A percentile compares a stretch with the other conserved stretches of the same genome.
Conservation (phyloP, 2,113 vertebrate genomes). For the Heterocephalus glaber region DNA sequence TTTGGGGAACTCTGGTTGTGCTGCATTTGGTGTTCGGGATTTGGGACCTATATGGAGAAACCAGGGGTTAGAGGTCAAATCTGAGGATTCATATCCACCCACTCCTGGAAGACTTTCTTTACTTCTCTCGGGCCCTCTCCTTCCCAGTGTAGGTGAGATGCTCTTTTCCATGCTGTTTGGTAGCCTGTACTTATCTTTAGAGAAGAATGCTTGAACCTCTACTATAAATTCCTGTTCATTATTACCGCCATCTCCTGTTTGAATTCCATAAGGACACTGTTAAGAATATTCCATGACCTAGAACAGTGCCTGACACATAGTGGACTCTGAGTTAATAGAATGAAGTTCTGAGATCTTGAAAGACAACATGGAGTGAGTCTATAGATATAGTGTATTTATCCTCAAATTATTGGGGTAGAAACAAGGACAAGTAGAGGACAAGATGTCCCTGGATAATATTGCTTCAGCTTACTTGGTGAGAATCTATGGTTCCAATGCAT, state of each 20-base stretch:
- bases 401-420: neutral
- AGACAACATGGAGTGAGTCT: neutral
- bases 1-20: neutral
- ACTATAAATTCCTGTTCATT: neutral
- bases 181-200: neutral
- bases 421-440: neutral
- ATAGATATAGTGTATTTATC: neutral
- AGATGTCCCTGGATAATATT: neutral
- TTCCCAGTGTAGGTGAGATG: neutral
- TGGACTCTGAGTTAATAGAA: neutral
- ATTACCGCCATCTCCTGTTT: neutral
- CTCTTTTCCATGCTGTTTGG: no score
- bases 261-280: neutral
- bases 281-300: neutral
- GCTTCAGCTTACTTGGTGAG: neutral
- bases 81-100: neutral
- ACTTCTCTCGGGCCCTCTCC: neutral
- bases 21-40: neutral
- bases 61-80: neutral
- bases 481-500: neutral
- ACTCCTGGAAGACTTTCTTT: neutral
- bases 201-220: neutral
- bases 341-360: neutral
- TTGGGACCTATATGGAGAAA: neutral
- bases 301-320: neutral